Evolutionary conservation across 2,113 vertebrate genomes (phyloP), one percentile per base, ranked within the genome.

Genomic region (Centropus unirufus): DNA sequence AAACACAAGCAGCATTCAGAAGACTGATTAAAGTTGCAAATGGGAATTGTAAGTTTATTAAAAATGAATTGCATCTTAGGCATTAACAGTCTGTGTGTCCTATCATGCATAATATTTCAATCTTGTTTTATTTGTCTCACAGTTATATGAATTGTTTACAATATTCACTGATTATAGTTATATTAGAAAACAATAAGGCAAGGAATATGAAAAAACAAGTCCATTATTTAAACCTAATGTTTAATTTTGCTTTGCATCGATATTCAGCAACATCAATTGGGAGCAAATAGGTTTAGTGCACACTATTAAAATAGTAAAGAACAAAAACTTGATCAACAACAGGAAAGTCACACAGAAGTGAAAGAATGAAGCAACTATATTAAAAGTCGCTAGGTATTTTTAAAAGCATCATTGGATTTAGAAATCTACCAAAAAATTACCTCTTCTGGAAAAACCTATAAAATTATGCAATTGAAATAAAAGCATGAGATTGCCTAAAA

Each of bases 71-170:
- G 90, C 54, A 75, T 78, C 79, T 92, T 70, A 57, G 72, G 81
- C 83, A 75, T 86, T 88, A 96, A 92, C 81, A 91, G 90, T 73
- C 77, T 86, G 68, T 90, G 90, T 54, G 52, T 86, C 85, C 76
- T 88, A 74, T 61, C 88, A 94, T 69, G 95, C 95, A 93, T 96
- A 94, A 95, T 92, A 96, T 94, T 95, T 87, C 94, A 90, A 96
- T 94, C 92, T 68, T 64, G 69, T 85, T 97, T 95, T 94, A 96
- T 95, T 93, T 95, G 87, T 93, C 61, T 88, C 92, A 44, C 62
- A 92, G 68, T 83, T 75, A 47, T 15, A 89, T 15, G 44, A 96
- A 94, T 92, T 97, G 94, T 96, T 96, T 95, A 97, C 90, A 93
- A 96, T 93, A 95, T 72, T 92, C 90, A 92, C 85, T 77, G 90